Evolutionary conservation across 2,113 vertebrate genomes (phyloP).

Genomic region (Tachysurus fulvidraco): DNA sequence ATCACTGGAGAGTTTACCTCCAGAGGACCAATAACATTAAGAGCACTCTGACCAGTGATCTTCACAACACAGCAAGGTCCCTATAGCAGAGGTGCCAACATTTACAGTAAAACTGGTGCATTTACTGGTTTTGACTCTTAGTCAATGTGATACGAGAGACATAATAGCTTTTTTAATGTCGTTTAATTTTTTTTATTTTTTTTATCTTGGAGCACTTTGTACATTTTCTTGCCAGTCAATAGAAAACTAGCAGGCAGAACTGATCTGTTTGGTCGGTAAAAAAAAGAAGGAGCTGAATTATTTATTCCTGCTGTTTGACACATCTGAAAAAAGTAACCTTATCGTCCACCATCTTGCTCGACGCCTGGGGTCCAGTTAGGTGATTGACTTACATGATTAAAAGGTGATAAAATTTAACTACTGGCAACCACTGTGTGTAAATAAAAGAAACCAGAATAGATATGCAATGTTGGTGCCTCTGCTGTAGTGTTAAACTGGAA

Average conservation of each 20-base stretch:
- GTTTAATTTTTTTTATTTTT: not conserved
- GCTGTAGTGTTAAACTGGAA: not conserved
- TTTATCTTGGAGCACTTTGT: not conserved
- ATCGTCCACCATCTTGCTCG: not conserved
- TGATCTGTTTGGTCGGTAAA: not conserved
- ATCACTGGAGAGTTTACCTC: slow-evolving; percentile 33
- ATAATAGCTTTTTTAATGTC: not conserved
- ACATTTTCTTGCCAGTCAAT: not conserved
- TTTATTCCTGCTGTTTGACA: not conserved
- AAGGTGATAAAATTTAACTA: not conserved
- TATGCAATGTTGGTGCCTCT: not conserved
- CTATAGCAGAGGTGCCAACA: slow-evolving; percentile 12
- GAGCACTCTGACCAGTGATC: slow-evolving; percentile 21
- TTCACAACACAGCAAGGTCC: not conserved
- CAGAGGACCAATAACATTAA: slow-evolving; percentile 44
- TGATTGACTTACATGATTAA: not conserved
- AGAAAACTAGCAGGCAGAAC: not conserved
- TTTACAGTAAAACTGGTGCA: not conserved
- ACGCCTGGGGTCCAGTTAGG: not conserved
- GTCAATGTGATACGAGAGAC: not conserved
- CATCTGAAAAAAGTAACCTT: not conserved
- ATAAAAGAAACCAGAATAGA: not conserved
- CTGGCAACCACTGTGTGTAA: not conserved
- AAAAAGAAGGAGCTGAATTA: not conserved
- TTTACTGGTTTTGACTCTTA: not conserved